Conservation (phyloP, 23 tunicate genomes). For the Styela plicata region DNA sequence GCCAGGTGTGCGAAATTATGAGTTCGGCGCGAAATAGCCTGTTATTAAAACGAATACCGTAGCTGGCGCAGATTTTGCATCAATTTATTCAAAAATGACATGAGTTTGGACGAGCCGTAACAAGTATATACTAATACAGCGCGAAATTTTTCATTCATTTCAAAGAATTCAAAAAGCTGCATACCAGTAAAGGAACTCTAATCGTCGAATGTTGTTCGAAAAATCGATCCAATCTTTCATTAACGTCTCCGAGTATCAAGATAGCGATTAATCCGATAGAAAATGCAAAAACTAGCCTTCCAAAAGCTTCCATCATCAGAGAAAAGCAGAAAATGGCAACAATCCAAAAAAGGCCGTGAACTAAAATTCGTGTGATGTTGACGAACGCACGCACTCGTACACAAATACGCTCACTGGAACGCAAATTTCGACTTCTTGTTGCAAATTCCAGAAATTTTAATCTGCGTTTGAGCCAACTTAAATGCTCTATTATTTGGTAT, state of each 20-base stretch:
- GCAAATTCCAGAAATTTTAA: neutral
- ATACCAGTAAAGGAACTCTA: conserved; percentile 9
- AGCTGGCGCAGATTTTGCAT: too few species aligned
- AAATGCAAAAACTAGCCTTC: neutral
- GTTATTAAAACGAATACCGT: too few species aligned
- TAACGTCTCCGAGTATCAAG: neutral
- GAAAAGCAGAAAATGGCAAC: neutral
- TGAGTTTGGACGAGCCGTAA: too few species aligned
- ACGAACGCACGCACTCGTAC: neutral
- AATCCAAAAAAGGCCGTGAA: neutral
- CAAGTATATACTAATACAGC: too few species aligned
- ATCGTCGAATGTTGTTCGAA: neutral
- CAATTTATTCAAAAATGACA: too few species aligned
- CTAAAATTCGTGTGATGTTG: neutral
- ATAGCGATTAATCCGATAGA: neutral
- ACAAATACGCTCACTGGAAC: neutral
- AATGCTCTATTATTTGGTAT: neutral
- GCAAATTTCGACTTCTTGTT: neutral
- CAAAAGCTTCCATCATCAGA: conserved; percentile 1
- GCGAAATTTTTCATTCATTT: too few species aligned
- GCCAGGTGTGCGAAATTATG: too few species aligned
- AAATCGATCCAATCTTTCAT: conserved; percentile 18
- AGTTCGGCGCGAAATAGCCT: too few species aligned
- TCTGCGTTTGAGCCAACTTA: neutral
- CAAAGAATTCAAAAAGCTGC: too few species aligned